Evolutionary conservation across 2,888 invertebrate species (phyloP), one percentile per base, ranked within the genome.

Genomic region (Nephrocerus scutellatus): DNA sequence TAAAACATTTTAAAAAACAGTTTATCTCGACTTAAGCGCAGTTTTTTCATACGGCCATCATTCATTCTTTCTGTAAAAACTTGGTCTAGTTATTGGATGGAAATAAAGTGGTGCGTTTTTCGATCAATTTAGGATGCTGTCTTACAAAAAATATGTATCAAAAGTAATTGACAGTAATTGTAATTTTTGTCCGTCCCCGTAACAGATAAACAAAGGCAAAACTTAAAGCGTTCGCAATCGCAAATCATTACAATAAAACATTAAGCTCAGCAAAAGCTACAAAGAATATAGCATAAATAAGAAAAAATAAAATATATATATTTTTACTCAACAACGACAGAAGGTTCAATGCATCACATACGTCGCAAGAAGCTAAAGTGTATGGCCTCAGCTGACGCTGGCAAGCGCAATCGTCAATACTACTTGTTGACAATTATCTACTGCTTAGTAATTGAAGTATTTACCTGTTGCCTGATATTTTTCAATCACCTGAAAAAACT

Each of bases 381-480:
- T 48, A 38, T 46, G 35, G 39, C 45, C 37, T 37, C 42, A 25
- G 33, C 44, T 40, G 44, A 51, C 33, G 38, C 36, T 34, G 44
- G 35, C 41, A 46, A 34, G 25, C 42, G 34, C 37, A 41, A 38
- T 39, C 31, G 46, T 36, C 47, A 53, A 39, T 48, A 54, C 26
- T 46, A 53, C 47, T 36, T 52, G 39, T 43, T 58, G 45, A 53
- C 55, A 46, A 53, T 57, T 48, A 37, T 54, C 39, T 57, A 52
- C 43, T 59, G 57, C 41, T 41, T 59, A 35, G 48, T 51, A 44
- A 53, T 59, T 38, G 57, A 60, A 51, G 52, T 56, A 24, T 59
- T 57, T 43, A 55, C 56, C 41, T 58, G 55, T 49, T 54, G 52
- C 47, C 39, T 59, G 29, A 40, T 60, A 20, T 60, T 58, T 50